These are phyloP conservation scores for Acronicta alni DNA, from an alignment of 2,888 invertebrate genomes.

Conservation along the genomic window DNA sequence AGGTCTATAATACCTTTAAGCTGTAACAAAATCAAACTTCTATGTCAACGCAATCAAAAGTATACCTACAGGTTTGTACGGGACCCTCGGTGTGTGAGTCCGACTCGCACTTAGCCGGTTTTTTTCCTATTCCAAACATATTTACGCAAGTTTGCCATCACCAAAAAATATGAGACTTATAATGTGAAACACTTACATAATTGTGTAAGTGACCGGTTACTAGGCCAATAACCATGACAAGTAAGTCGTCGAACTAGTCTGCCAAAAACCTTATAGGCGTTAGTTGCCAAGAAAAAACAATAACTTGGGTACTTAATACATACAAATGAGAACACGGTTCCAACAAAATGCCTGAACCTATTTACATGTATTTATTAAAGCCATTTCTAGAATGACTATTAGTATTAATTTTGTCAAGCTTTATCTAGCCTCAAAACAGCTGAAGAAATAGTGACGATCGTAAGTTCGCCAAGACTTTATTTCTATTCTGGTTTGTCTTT, in stretches of 20 bases:
- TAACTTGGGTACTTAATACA: conserved; percentile 22
- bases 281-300: conserved; percentile 29
- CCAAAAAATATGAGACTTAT: background rate
- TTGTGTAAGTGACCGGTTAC: background rate
- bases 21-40: too few species aligned
- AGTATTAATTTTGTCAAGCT: conserved; percentile 13
- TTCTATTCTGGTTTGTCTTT: conserved; percentile 24
- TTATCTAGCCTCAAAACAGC: conserved; percentile 16
- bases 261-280: conserved; percentile 26
- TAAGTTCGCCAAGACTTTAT: conserved; percentile 9
- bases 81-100: too few species aligned
- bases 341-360: background rate
- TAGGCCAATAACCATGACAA: background rate
- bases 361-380: conserved; percentile 16
- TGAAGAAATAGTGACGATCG: conserved; percentile 8
- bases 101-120: too few species aligned
- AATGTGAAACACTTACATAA: background rate
- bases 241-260: conserved; percentile 8
- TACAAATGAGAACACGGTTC: conserved; percentile 28
- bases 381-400: conserved; percentile 3
- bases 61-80: too few species aligned
- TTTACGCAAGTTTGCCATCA: too few species aligned
- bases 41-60: too few species aligned
- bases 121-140: too few species aligned
- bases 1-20: too few species aligned